Percentiles rank a stretch among this genome's conserved stretches.
Conservation (phyloP, 2,888 invertebrate genomes). For the Pyrgus malvae region DNA sequence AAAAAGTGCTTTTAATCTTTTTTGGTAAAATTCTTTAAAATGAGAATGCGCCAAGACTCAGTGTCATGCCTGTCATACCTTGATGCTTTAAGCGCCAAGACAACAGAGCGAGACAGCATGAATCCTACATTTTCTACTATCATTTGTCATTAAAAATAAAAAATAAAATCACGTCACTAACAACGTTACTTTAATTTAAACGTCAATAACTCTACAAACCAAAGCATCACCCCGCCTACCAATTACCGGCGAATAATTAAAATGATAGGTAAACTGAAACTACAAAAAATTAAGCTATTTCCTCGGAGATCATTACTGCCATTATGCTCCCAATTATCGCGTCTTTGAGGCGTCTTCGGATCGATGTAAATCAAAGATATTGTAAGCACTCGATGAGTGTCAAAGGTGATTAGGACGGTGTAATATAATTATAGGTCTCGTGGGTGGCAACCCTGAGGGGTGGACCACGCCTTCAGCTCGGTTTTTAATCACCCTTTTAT, state of each 20-base stretch:
- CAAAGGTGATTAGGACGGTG: constrained; percentile 25
- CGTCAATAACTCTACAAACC: too few relatives aligned
- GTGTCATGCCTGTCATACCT: too few relatives aligned
- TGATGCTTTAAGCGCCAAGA: too few relatives aligned
- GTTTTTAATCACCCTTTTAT: constrained; percentile 75
- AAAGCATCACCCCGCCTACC: too few relatives aligned
- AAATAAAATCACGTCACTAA: too few relatives aligned
- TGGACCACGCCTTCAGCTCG: constrained; percentile 63
- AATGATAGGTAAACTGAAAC: constrained; percentile 13
- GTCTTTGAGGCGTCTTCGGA: constrained; percentile 3
- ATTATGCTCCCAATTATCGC: constrained; percentile 12
- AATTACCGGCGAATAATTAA: constrained; percentile 10
- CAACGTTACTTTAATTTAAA: too few relatives aligned
- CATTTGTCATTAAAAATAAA: too few relatives aligned
- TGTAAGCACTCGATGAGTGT: constrained; percentile 23
- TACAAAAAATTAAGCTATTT: constrained; percentile 9
- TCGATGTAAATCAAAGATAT: constrained; percentile 15
- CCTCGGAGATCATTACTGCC: constrained; percentile 10
- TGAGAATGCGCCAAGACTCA: too few relatives aligned
- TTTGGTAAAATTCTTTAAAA: too few relatives aligned
- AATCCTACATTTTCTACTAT: too few relatives aligned
- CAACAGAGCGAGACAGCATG: too few relatives aligned
- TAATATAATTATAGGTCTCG: constrained; percentile 30
- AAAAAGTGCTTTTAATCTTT: too few relatives aligned
- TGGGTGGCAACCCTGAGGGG: constrained; percentile 40